These are phyloP conservation scores for Chaenodraco wilsoni DNA, from an alignment of 2,797 vertebrate species.

Conservation along the genomic window DNA sequence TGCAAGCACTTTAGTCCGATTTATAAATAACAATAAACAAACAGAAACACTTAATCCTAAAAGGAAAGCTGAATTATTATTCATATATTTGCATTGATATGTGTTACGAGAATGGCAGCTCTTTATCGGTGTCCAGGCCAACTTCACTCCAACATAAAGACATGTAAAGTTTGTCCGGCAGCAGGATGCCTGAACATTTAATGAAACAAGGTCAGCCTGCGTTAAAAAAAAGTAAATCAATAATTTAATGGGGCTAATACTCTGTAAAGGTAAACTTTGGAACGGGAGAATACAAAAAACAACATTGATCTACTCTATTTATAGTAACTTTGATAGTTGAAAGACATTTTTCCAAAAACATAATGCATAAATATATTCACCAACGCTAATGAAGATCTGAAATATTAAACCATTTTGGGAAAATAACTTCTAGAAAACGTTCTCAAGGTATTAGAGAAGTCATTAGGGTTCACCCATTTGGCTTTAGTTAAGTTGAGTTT, in stretches of 20 bases:
- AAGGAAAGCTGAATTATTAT: neutral
- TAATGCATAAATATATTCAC: neutral
- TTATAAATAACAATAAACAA: neutral
- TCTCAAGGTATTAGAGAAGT: too few relatives aligned
- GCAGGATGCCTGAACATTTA: neutral
- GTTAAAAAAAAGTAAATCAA: neutral
- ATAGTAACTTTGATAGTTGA: neutral
- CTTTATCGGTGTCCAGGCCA: too few relatives aligned
- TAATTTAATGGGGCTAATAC: neutral
- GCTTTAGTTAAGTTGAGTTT: too few relatives aligned
- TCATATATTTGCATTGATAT: too few relatives aligned
- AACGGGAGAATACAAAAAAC: neutral
- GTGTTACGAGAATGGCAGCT: neutral
- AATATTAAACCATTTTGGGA: neutral
- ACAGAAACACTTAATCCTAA: neutral
- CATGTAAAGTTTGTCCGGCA: too few relatives aligned
- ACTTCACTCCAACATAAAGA: too few relatives aligned
- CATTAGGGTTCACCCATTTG: too few relatives aligned
- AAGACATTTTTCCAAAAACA: constrained; percentile 1
- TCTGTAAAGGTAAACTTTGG: constrained; percentile 5
- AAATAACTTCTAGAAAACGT: neutral
- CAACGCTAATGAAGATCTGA: neutral
- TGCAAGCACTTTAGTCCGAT: neutral
- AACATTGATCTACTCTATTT: neutral
- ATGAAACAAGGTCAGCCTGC: neutral